These are phyloP conservation scores for Hofmannophila pseudospretella DNA, from an alignment of 2,888 invertebrate genomes.

Conservation along the genomic window DNA sequence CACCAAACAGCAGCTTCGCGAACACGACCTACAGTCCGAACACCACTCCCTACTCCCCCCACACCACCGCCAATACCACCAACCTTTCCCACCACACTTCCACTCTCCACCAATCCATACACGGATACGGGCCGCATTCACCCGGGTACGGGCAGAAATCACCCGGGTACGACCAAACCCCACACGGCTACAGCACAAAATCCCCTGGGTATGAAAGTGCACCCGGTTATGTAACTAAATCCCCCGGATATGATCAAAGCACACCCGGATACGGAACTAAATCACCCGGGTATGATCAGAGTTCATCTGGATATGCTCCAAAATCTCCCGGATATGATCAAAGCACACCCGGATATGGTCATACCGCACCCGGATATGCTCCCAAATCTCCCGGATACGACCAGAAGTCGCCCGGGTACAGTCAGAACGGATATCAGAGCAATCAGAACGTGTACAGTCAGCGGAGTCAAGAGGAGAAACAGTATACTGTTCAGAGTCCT, in stretches of 20 bases:
- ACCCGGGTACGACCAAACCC: constrained; percentile 3
- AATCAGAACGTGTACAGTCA: constrained; percentile 29
- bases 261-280: not conserved
- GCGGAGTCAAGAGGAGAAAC: constrained; percentile 33
- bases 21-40: constrained; percentile 70
- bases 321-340: not conserved
- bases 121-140: constrained; percentile 24
- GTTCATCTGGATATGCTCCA: not conserved
- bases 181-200: constrained; percentile 20
- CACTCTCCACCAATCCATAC: constrained; percentile 48
- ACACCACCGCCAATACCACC: constrained; percentile 32
- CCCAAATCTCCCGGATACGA: constrained; percentile 3
- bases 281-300: constrained; percentile 2
- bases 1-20: constrained; percentile 58
- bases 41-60: constrained; percentile 49
- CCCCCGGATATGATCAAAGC: constrained; percentile 3
- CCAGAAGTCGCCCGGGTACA: not conserved
- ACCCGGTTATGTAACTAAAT: not conserved
- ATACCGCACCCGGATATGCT: not conserved
- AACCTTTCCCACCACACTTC: constrained; percentile 42
- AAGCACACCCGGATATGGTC: not conserved
- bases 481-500: constrained; percentile 51
- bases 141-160: constrained; percentile 4
- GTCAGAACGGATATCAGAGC: constrained; percentile 24
- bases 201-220: not conserved